Percentiles rank a stretch among this genome's conserved stretches.
Evolutionary conservation across 1,140 invertebrate genomes (phyloP).

Genomic region (Solenopsis fugax): DNA sequence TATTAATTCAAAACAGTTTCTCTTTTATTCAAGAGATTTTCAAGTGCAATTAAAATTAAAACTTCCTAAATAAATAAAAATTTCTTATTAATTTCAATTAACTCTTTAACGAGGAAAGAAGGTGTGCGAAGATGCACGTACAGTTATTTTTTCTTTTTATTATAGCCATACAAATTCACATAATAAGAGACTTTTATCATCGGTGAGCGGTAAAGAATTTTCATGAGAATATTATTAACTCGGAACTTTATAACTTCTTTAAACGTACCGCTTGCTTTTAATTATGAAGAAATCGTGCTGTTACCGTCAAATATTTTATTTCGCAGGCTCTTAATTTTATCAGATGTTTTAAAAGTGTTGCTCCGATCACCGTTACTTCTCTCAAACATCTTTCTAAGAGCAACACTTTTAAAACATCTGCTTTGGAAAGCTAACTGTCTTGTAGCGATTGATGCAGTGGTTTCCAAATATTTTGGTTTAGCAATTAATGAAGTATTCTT

Average conservation of each 20-base stretch:
- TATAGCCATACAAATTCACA: background rate
- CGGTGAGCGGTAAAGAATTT: background rate
- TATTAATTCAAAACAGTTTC: conserved; percentile 31
- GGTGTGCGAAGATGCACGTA: background rate
- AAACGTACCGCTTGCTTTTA: conserved; percentile 4
- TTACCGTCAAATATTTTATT: conserved; percentile 8
- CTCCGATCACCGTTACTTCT: conserved; percentile 14
- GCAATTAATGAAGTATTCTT: background rate
- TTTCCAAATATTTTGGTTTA: conserved; percentile 10
- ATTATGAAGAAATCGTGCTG: conserved; percentile 15
- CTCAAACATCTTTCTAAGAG: background rate
- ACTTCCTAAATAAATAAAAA: background rate
- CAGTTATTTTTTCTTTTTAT: background rate
- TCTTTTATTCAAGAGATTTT: conserved; percentile 9
- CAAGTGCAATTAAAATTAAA: background rate
- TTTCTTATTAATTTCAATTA: conserved; percentile 12
- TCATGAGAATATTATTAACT: conserved; percentile 34
- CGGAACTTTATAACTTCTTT: conserved; percentile 36
- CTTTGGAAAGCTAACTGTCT: background rate
- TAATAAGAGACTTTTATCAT: conserved; percentile 11
- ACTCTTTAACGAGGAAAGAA: background rate
- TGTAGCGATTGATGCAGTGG: background rate
- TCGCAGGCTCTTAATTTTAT: conserved; percentile 42
- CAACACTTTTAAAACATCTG: too few relatives aligned
- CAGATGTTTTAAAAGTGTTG: conserved; percentile 13